A percentile compares a stretch with the other conserved stretches of the same genome.
Conservation (phyloP, 2,797 vertebrate genomes). For the Poecile montanus region DNA sequence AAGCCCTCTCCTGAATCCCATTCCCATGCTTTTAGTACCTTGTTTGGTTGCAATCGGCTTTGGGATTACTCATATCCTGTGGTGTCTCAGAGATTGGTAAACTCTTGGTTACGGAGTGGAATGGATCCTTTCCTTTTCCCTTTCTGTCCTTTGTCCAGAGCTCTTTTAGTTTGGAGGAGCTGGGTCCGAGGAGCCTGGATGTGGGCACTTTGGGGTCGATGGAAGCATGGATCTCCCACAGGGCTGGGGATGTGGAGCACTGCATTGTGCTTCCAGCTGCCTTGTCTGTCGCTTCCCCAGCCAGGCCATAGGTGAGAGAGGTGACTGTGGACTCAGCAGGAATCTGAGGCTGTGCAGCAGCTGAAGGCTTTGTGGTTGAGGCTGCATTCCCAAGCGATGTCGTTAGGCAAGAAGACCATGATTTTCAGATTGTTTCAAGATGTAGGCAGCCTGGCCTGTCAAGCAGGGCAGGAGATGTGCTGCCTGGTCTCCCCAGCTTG, state of each 20-base stretch:
- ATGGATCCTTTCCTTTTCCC: not conserved
- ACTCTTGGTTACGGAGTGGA: not conserved
- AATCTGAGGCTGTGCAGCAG: not conserved
- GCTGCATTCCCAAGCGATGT: constrained; percentile 53
- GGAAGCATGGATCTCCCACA: not conserved
- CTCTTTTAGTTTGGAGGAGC: not conserved
- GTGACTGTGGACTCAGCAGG: not conserved
- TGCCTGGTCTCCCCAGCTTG: not conserved
- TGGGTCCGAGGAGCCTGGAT: not conserved
- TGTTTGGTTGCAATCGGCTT: not conserved
- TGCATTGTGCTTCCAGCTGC: not conserved
- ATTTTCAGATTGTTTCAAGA: constrained; percentile 56
- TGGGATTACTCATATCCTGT: constrained; percentile 31
- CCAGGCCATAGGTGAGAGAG: not conserved
- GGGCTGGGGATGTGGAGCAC: not conserved
- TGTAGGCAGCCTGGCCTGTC: not conserved
- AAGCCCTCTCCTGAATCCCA: not conserved
- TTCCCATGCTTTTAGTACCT: constrained; percentile 1
- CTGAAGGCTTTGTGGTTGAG: constrained; percentile 33
- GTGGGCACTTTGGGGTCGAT: not conserved
- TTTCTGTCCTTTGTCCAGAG: not conserved
- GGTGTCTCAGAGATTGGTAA: not conserved
- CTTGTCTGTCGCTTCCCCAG: not conserved
- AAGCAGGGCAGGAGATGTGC: not conserved
- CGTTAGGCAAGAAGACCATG: constrained; percentile 28